Percentiles rank a stretch among this genome's conserved stretches.
phyloP scores from a whole-genome alignment of 2,113 vertebrate species.

The Panurus biarmicus region DNA sequence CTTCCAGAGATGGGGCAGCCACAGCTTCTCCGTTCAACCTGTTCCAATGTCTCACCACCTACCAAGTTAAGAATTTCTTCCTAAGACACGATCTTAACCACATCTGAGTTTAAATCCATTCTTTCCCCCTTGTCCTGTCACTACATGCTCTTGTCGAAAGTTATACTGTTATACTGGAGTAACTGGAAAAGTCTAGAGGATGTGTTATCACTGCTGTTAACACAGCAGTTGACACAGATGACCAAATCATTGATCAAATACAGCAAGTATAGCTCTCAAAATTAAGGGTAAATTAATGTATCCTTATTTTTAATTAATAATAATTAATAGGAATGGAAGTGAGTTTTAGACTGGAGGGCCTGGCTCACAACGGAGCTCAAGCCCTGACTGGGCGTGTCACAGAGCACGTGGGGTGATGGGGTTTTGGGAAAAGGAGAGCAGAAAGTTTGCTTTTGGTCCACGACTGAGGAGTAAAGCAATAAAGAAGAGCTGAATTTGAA shows the following conservation, averaged over 20 bases:
- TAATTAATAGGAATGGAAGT: background rate
- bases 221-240: background rate
- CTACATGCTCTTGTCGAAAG: background rate
- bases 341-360: background rate
- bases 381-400: background rate
- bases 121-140: background rate
- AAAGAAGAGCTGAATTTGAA: background rate
- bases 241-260: background rate
- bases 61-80: background rate
- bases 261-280: background rate
- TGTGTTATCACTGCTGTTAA: background rate
- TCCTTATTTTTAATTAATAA: too few species aligned
- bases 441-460: background rate
- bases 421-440: background rate
- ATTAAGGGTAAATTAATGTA: background rate
- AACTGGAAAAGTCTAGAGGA: background rate
- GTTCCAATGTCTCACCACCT: background rate
- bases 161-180: background rate
- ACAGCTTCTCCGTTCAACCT: background rate
- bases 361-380: background rate
- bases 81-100: background rate
- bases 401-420: fast-evolving
- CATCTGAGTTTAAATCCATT: background rate
- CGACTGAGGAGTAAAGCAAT: fast-evolving
- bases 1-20: background rate